Percentiles rank a stretch among this genome's conserved stretches.
phyloP scores from a whole-genome alignment of 2,888 invertebrate species.

The Cyaniris semiargus region DNA sequence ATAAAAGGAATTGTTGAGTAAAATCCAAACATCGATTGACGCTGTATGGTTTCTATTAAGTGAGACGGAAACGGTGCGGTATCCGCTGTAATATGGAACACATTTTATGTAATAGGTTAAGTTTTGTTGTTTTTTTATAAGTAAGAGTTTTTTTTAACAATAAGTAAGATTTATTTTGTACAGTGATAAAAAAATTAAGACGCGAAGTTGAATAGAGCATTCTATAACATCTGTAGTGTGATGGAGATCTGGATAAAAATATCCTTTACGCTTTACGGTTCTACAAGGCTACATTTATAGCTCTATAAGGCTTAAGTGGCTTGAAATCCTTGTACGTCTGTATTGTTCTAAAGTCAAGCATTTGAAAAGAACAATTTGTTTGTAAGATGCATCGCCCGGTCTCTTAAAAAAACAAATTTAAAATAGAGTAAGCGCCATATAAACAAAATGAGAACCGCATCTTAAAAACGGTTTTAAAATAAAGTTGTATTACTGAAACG shows the following conservation, averaged over 20 bases:
- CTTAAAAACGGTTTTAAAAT: constrained; percentile 35
- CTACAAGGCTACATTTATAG: too few species aligned
- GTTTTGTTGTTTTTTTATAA: background rate
- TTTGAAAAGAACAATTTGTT: background rate
- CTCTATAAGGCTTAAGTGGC: background rate
- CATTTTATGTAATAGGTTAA: constrained; percentile 22
- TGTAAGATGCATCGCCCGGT: background rate
- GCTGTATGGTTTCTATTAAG: constrained; percentile 30
- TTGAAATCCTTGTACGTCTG: background rate
- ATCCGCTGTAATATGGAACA: constrained; percentile 24
- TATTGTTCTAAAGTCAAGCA: too few species aligned
- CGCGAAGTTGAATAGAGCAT: too few species aligned
- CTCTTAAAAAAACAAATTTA: background rate
- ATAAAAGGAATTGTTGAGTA: constrained; percentile 39
- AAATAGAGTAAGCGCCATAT: constrained; percentile 25
- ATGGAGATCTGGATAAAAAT: background rate
- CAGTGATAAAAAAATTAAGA: too few species aligned
- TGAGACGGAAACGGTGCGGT: constrained; percentile 29
- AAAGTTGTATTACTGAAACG: constrained; percentile 38
- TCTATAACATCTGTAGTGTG: too few species aligned
- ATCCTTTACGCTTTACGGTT: background rate
- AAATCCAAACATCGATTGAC: constrained; percentile 29
- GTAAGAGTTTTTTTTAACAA: too few species aligned
- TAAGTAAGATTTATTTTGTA: too few species aligned
- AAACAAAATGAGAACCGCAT: constrained; percentile 23